Percentiles rank a stretch among this genome's conserved stretches.
These are phyloP conservation scores for Schizotus pectinicornis DNA, from an alignment of 2,888 invertebrate species.

Conservation along the genomic window DNA sequence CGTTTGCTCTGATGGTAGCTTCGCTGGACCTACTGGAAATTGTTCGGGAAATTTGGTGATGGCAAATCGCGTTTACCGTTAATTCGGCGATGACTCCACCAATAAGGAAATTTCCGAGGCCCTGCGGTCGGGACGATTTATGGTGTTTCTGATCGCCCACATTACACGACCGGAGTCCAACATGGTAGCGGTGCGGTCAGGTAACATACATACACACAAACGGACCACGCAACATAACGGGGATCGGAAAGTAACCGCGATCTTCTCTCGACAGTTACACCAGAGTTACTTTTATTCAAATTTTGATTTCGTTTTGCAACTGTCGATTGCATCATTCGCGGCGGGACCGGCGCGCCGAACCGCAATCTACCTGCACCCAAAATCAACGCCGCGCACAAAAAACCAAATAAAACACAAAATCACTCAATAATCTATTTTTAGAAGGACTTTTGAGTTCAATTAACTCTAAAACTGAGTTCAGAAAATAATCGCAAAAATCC, in stretches of 20 bases:
- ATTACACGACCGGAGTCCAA: not conserved
- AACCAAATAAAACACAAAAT: no score
- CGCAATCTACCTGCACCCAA: no score
- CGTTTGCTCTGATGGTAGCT: no score
- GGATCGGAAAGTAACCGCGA: slow-evolving; percentile 51
- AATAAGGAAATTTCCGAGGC: slow-evolving; percentile 27
- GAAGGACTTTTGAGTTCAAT: no score
- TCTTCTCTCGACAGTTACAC: slow-evolving; percentile 43
- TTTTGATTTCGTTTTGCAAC: slow-evolving; percentile 54
- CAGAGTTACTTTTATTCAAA: slow-evolving; percentile 55
- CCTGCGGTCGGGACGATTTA: slow-evolving; percentile 23
- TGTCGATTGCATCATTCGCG: not conserved
- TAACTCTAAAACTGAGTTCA: no score
- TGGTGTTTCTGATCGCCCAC: slow-evolving; percentile 20
- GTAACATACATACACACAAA: slow-evolving; percentile 47
- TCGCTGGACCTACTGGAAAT: no score
- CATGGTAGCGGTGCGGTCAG: slow-evolving; percentile 43
- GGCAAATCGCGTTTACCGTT: slow-evolving; percentile 14
- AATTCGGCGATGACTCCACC: slow-evolving; percentile 14
- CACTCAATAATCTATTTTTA: no score
- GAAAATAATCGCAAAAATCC: no score
- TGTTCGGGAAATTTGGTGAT: no score
- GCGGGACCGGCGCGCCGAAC: no score
- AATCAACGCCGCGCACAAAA: no score
- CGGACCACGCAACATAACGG: slow-evolving; percentile 47